Percentiles rank a stretch among this genome's conserved stretches.
Evolutionary conservation across 2,797 vertebrate genomes (phyloP).

Genomic region (Setipinna tenuifilis): DNA sequence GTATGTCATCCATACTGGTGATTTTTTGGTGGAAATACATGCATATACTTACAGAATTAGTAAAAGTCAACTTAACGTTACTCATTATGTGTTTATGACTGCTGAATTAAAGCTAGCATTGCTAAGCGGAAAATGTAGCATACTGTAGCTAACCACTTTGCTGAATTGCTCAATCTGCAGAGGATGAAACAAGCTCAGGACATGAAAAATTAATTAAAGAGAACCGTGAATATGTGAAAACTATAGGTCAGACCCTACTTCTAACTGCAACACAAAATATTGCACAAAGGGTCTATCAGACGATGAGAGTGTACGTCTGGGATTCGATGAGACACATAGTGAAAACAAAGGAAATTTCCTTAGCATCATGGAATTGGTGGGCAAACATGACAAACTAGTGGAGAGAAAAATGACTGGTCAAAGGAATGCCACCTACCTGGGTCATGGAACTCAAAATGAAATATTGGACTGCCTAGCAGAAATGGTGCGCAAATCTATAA

Average conservation of each 20-base stretch:
- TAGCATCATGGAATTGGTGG: conserved; percentile 39
- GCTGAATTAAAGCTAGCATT: too few relatives aligned
- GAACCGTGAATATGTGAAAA: conserved; percentile 42
- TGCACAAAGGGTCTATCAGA: conserved; percentile 21
- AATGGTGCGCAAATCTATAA: conserved; percentile 25
- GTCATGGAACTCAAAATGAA: conserved; percentile 35
- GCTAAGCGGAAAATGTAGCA: too few relatives aligned
- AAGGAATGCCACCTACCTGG: conserved; percentile 40
- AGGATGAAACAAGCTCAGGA: too few relatives aligned
- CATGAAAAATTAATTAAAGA: conserved; percentile 36
- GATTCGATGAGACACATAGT: conserved; percentile 32
- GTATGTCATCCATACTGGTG: too few relatives aligned
- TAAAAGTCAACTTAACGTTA: too few relatives aligned
- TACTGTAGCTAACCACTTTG: too few relatives aligned
- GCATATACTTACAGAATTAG: too few relatives aligned
- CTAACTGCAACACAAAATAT: conserved; percentile 32
- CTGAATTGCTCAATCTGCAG: too few relatives aligned
- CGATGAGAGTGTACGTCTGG: too few relatives aligned
- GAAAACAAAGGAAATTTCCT: conserved; percentile 43
- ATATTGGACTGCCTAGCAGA: conserved; percentile 40
- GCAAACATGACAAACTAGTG: conserved; percentile 36
- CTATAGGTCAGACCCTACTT: conserved; percentile 28
- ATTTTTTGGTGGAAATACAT: too few relatives aligned
- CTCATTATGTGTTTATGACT: too few relatives aligned
- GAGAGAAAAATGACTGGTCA: not conserved